These are phyloP conservation scores for Corythaeola cristata DNA, from an alignment of 2,113 vertebrate species.

Conservation along the genomic window DNA sequence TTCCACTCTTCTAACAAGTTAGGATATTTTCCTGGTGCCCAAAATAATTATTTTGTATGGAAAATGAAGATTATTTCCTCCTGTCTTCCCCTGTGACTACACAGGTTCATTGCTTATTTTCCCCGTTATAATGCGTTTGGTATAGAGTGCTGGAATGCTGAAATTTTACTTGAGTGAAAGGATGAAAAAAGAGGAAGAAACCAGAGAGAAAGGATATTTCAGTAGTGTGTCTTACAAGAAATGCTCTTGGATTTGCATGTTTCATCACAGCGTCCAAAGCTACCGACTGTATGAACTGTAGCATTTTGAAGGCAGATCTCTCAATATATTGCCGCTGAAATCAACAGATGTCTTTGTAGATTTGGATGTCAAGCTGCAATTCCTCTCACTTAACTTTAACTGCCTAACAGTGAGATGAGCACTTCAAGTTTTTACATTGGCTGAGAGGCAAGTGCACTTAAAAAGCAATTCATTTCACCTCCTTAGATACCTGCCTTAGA, in stretches of 20 bases:
- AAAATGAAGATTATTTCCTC: not conserved
- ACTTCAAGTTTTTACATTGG: not conserved
- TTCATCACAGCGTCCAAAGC: not conserved
- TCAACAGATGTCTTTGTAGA: not conserved
- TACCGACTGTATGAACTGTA: not conserved
- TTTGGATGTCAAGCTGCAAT: not conserved
- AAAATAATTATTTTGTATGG: not conserved
- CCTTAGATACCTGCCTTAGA: not conserved
- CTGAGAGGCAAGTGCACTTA: not conserved
- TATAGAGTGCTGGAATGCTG: not conserved
- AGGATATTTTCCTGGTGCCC: not conserved
- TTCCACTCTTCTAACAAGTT: not conserved
- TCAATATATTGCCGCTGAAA: not conserved
- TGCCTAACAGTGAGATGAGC: not conserved
- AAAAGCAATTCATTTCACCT: not conserved
- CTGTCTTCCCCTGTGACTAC: not conserved
- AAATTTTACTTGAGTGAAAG: not conserved
- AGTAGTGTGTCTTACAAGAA: not conserved
- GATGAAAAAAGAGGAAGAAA: not conserved
- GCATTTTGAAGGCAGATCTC: not conserved
- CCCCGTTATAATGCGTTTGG: not conserved
- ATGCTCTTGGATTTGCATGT: not conserved
- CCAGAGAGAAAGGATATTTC: not conserved
- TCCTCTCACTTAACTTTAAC: not conserved
- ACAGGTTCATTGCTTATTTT: not conserved